Evolutionary conservation across 2,888 invertebrate genomes (phyloP), one percentile per base, ranked within the genome.

Genomic region (Trichogramma dendrolimi): DNA sequence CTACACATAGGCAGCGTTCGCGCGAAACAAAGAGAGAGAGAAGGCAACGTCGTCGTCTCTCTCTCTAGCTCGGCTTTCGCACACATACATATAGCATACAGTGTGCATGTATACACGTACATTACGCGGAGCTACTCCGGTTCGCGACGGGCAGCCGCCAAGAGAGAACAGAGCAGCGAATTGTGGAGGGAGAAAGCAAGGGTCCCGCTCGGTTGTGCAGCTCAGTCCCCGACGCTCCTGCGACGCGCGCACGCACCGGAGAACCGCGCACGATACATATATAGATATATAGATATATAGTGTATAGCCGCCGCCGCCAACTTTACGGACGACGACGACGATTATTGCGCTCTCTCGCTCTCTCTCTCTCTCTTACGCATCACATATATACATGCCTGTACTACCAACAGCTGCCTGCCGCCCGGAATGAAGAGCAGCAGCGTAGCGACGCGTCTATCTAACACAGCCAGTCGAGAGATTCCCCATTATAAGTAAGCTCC

Each of bases 191-290:
- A 60, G 63, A 65, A 62, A 60, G 69, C 63, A 66, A 68, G 68
- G 69, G 71, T 71, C 71, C 70, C 68, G 67, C 66, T 61, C 64
- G 67, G 66, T 50, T 66, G 66, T 63, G 64, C 65, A 65, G 68
- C 66, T 72, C 70, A 71, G 72, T 72, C 70, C 71, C 71, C 71
- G 65, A 70, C 68, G 71, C 71, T 62, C 66, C 67, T 69, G 68
- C 68, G 68, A 27, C 27, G 27, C 27, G 27, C 27, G 27, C 27
- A 27, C 27, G 27, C 27, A 27, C 55, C 54, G 67, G 67, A 67
- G 67, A 62, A 67, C 58, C 62, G 62, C 66, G 59, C 27, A 27
- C 27, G 1, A 27, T 27, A 27, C 0, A 27, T 27, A 27, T 27
- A 50, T 50, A 51, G 6, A 5, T 38, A 5, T 38, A 39, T 10